Evolutionary conservation across 2,113 vertebrate species (phyloP).

Genomic region (Sigmodon hispidus): DNA sequence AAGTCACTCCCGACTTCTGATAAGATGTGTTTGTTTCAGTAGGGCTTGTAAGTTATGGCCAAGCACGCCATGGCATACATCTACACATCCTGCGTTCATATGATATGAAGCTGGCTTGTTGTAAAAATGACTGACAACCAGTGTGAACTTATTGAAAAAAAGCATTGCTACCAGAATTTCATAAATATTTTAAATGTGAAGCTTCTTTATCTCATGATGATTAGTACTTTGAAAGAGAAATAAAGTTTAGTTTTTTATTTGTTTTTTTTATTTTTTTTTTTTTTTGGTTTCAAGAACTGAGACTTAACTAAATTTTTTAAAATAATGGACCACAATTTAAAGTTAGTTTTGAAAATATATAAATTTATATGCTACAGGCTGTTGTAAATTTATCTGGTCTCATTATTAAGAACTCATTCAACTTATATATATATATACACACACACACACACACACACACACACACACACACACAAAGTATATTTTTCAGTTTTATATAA

Average conservation of each 20-base stretch:
- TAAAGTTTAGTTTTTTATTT: neutral
- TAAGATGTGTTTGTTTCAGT: constrained; percentile 49
- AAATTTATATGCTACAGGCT: neutral
- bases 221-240: neutral
- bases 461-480: too few relatives aligned
- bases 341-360: neutral
- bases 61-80: neutral
- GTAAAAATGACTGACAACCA: constrained; percentile 3
- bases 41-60: constrained; percentile 52
- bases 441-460: too few relatives aligned
- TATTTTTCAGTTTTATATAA: neutral
- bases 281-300: neutral
- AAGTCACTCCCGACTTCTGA: constrained; percentile 26
- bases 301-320: neutral
- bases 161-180: neutral
- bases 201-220: neutral
- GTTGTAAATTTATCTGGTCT: neutral
- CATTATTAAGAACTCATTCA: constrained; percentile 2
- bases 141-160: neutral
- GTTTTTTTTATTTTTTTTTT: neutral
- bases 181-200: neutral
- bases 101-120: neutral
- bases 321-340: neutral
- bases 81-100: neutral
- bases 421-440: neutral